phyloP scores from a whole-genome alignment of 2,797 vertebrate species.

The Mastacembelus armatus region DNA sequence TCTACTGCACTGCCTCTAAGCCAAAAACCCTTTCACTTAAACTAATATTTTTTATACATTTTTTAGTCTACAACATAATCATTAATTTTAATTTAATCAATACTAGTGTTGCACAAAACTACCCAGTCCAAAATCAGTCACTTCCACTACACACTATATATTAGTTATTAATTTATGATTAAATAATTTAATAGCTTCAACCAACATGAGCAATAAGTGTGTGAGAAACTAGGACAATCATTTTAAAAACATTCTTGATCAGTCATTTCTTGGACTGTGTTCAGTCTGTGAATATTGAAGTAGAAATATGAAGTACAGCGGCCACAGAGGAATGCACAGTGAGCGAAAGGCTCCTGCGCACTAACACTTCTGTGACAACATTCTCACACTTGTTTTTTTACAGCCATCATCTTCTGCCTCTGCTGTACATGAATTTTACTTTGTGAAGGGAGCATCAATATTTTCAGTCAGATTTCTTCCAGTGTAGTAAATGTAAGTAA shows the following conservation, averaged over 20 bases:
- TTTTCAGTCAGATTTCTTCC: conserved; percentile 1
- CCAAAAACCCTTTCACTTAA: too few relatives aligned
- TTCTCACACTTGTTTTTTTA: conserved; percentile 2
- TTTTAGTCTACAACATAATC: too few relatives aligned
- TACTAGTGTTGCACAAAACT: too few relatives aligned
- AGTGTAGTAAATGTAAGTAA: background rate
- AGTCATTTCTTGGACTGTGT: background rate
- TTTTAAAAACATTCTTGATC: background rate
- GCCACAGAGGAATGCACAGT: conserved; percentile 1
- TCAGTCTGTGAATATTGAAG: background rate
- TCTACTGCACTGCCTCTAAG: too few relatives aligned
- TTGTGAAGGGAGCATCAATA: too few relatives aligned
- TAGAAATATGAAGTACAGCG: background rate
- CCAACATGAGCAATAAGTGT: background rate
- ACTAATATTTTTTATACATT: too few relatives aligned
- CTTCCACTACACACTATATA: too few relatives aligned
- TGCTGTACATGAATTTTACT: background rate
- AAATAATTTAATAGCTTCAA: background rate
- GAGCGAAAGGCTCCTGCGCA: background rate
- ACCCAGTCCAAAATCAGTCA: too few relatives aligned
- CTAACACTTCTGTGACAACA: background rate
- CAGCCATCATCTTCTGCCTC: background rate
- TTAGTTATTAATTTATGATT: background rate
- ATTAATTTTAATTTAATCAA: too few relatives aligned
- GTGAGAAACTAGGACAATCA: background rate